Percentiles rank a stretch among this genome's conserved stretches.
Evolutionary conservation across 30 jellyfish, hydroid and myxozoan genomes (phyloP).

Genomic region (Morbakka virulenta): DNA sequence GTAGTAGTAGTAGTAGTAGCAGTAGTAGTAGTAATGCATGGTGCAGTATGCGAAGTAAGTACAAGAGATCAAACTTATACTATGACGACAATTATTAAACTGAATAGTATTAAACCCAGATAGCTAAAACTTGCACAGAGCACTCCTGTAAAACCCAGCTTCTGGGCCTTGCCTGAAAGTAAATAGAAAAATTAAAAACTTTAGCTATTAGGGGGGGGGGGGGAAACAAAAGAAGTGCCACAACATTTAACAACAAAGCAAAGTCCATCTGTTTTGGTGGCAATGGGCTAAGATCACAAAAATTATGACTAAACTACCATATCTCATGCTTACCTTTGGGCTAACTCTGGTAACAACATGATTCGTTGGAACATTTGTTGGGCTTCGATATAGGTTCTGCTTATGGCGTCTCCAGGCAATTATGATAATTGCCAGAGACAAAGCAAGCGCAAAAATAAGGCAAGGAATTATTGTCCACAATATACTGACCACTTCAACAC

Average conservation of each 20-base stretch:
- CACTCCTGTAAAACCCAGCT: too few species aligned
- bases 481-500: conserved; percentile 78
- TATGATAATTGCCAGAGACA: conserved; percentile 83
- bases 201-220: too few species aligned
- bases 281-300: background rate
- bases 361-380: conserved; percentile 62
- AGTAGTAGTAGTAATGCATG: background rate
- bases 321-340: conserved; percentile 65
- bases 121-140: too few species aligned
- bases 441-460: conserved; percentile 71
- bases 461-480: conserved; percentile 91
- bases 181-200: too few species aligned
- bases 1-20: background rate
- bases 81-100: too few species aligned
- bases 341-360: conserved; percentile 82
- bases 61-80: too few species aligned
- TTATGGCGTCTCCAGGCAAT: conserved; percentile 95
- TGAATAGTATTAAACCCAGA: background rate
- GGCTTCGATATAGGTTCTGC: conserved; percentile 70
- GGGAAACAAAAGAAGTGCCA: too few species aligned
- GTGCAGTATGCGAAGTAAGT: too few species aligned
- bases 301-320: too few species aligned
- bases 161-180: too few species aligned
- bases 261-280: background rate
- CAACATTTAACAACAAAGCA: too few species aligned